phyloP scores from a whole-genome alignment of 2,888 invertebrate species.

The Drosophila formosana region DNA sequence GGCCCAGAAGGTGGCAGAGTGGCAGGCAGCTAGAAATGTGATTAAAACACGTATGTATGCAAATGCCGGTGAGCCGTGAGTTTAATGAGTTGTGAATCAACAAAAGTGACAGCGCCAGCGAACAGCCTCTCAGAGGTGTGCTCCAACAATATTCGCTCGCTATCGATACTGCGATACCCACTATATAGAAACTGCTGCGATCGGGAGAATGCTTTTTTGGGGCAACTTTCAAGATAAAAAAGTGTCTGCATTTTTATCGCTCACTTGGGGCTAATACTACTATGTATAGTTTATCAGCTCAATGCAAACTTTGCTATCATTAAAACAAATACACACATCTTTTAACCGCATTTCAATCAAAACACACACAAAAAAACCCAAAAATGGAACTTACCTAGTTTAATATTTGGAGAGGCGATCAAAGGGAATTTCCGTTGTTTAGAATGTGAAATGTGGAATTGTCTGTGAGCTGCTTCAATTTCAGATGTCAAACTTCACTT shows the following conservation, averaged over 20 bases:
- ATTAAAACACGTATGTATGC: slow-evolving; percentile 63
- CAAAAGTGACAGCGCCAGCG: slow-evolving; percentile 42
- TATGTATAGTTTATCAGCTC: slow-evolving; percentile 24
- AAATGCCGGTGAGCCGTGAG: slow-evolving; percentile 57
- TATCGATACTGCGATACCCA: neutral
- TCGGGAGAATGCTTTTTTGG: neutral
- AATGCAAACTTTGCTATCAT: slow-evolving; percentile 30
- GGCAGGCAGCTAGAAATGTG: slow-evolving; percentile 21
- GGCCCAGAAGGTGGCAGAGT: slow-evolving; percentile 9
- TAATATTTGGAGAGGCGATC: slow-evolving; percentile 9
- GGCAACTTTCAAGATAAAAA: slow-evolving; percentile 1
- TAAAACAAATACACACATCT: slow-evolving; percentile 11
- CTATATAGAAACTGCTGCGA: neutral
- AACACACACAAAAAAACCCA: neutral
- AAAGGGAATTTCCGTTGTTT: slow-evolving; percentile 12
- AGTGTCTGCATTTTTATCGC: slow-evolving; percentile 6
- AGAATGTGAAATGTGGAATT: slow-evolving; percentile 6
- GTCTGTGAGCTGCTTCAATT: slow-evolving; percentile 68
- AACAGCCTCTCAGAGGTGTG: slow-evolving; percentile 43
- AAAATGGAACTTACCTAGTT: slow-evolving; percentile 34
- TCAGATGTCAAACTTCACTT: slow-evolving; percentile 74
- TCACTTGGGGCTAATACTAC: slow-evolving; percentile 6
- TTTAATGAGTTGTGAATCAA: slow-evolving; percentile 61
- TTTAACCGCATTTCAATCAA: slow-evolving; percentile 22
- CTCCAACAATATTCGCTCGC: slow-evolving; percentile 19